A percentile compares a stretch with the other conserved stretches of the same genome.
Evolutionary conservation across 2,797 vertebrate species (phyloP).

Genomic region (Rhynchotus rufescens): DNA sequence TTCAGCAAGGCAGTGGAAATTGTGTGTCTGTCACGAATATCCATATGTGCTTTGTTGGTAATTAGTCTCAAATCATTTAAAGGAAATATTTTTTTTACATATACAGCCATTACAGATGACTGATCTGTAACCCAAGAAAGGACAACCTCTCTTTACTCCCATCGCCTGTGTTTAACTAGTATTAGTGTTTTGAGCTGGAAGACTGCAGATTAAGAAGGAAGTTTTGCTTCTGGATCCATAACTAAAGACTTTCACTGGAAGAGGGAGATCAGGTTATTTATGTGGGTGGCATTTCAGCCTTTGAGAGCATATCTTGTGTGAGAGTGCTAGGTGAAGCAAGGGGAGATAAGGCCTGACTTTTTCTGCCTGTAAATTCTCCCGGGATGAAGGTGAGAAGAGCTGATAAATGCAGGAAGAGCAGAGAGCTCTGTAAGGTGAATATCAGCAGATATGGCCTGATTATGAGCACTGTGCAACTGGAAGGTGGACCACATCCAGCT

Average conservation of each 20-base stretch:
- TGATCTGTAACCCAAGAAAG: not conserved
- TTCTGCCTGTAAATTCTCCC: not conserved
- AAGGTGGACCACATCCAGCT: not conserved
- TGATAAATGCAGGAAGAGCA: constrained; percentile 14
- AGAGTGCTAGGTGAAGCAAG: not conserved
- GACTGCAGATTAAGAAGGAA: not conserved
- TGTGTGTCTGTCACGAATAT: not conserved
- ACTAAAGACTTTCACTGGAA: not conserved
- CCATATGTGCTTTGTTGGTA: not conserved
- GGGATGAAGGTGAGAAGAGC: constrained; percentile 20
- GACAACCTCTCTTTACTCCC: not conserved
- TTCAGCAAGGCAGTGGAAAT: not conserved
- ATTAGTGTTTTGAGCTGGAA: not conserved
- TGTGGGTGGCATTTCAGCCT: not conserved
- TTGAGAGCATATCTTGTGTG: not conserved
- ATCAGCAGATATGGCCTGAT: not conserved
- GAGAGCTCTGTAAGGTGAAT: not conserved
- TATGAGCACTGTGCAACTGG: not conserved
- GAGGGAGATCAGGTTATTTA: not conserved
- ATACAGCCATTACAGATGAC: not conserved
- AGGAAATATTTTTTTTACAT: not conserved
- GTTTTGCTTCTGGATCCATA: not conserved
- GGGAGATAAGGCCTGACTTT: not conserved
- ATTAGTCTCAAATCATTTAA: not conserved
- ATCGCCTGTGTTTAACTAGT: not conserved